Conservation (phyloP, 2,113 vertebrate species). For the Vombatus ursinus region DNA sequence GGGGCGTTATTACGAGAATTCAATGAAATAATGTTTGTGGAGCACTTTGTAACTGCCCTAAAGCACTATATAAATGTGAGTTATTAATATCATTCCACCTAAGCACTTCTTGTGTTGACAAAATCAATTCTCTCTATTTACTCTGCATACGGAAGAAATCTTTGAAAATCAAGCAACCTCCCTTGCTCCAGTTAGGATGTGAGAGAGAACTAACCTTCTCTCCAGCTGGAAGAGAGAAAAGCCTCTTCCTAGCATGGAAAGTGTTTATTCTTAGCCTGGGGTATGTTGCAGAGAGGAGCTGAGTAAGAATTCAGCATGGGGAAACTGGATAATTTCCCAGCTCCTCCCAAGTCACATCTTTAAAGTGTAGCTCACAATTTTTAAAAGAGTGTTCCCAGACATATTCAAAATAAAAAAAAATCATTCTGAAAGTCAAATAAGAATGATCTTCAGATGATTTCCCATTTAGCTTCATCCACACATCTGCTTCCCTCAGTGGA, state of each 20-base stretch:
- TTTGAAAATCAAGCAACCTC: neutral
- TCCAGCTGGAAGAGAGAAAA: neutral
- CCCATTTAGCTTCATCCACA: neutral
- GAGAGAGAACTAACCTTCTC: neutral
- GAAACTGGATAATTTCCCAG: neutral
- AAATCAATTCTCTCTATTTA: neutral
- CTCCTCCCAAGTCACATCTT: neutral
- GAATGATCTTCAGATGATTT: neutral
- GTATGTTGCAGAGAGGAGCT: neutral
- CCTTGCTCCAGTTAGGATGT: neutral
- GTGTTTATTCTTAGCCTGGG: neutral
- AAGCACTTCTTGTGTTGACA: neutral
- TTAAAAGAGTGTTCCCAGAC: neutral
- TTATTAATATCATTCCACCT: constrained; percentile 17
- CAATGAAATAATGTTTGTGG: neutral
- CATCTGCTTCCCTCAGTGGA: neutral
- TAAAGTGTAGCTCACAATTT: neutral
- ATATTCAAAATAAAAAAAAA: neutral
- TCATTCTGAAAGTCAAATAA: neutral
- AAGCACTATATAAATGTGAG: neutral
- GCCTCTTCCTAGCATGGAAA: neutral
- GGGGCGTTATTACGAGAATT: neutral
- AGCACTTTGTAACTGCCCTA: neutral
- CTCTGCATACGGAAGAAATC: neutral
- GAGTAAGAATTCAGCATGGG: neutral